Percentiles rank a stretch among this genome's conserved stretches.
These are phyloP conservation scores for Hydrophis major DNA, from an alignment of 2,797 vertebrate genomes.

Conservation along the genomic window DNA sequence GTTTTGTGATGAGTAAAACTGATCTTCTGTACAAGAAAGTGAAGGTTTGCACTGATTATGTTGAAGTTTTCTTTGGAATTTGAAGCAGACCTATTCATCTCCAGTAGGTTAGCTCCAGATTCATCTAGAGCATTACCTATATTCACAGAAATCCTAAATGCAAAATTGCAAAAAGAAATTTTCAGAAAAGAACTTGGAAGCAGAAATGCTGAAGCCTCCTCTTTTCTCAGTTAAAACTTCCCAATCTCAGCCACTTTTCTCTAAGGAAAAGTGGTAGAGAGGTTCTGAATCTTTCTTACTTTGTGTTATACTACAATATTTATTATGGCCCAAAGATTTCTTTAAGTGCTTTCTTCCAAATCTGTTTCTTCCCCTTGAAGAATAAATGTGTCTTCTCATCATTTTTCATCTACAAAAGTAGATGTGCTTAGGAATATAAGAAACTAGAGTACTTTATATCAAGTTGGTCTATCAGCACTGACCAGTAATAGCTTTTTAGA, in stretches of 20 bases:
- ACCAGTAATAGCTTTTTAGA: neutral
- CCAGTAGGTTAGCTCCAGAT: neutral
- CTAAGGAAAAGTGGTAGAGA: neutral
- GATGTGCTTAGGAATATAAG: neutral
- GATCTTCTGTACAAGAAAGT: conserved; percentile 58
- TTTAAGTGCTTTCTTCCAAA: neutral
- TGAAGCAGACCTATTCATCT: neutral
- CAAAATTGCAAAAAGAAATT: neutral
- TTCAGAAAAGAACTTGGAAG: neutral
- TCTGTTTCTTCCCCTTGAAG: neutral
- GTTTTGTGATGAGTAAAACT: conserved; percentile 70
- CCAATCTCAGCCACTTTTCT: neutral
- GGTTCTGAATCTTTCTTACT: neutral
- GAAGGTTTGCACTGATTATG: conserved; percentile 54
- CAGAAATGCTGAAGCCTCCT: neutral
- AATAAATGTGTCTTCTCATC: neutral
- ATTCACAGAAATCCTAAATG: neutral
- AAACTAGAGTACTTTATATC: neutral
- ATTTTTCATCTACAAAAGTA: neutral
- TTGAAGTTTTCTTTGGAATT: neutral
- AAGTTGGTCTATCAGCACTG: neutral
- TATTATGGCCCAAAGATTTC: neutral
- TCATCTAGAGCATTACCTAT: neutral
- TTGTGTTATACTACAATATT: neutral
- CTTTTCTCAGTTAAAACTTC: neutral